These are phyloP conservation scores for Chorisops tibialis DNA, from an alignment of 2,888 invertebrate species.

Conservation along the genomic window DNA sequence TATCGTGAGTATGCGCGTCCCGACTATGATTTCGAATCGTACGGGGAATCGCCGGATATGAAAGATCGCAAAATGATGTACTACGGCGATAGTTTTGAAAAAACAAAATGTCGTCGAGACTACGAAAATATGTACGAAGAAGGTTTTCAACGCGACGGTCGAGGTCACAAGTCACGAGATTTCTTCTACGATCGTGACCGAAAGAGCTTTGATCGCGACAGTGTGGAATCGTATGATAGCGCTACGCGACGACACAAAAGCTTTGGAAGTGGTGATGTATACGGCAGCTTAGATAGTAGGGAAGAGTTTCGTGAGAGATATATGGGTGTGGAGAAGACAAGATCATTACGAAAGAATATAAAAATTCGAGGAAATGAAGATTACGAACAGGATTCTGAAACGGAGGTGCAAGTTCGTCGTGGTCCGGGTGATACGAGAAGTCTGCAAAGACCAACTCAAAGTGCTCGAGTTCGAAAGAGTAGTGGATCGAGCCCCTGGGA, in stretches of 20 bases:
- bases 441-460: constrained; percentile 43
- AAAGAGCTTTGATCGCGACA: constrained; percentile 51
- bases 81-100: constrained; percentile 35
- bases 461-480: constrained; percentile 46
- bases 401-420: constrained; percentile 47
- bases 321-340: constrained; percentile 44
- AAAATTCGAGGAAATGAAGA: constrained; percentile 51
- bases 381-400: constrained; percentile 55
- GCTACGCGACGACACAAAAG: constrained; percentile 46
- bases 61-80: constrained; percentile 37
- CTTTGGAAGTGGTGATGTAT: constrained; percentile 52
- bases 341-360: constrained; percentile 47
- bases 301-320: constrained; percentile 51
- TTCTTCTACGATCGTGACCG: constrained; percentile 50
- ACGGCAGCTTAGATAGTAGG: constrained; percentile 50
- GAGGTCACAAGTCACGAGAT: constrained; percentile 42
- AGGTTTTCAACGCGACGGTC: constrained; percentile 34
- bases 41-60: constrained; percentile 39
- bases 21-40: constrained; percentile 45
- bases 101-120: constrained; percentile 40
- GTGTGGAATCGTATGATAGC: constrained; percentile 51
- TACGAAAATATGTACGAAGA: constrained; percentile 50
- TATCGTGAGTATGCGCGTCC: constrained; percentile 50
- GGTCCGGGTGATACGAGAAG: constrained; percentile 43
- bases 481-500: constrained; percentile 59